phyloP scores from a whole-genome alignment of 2,797 vertebrate genomes.

The Clarias pachynema region DNA sequence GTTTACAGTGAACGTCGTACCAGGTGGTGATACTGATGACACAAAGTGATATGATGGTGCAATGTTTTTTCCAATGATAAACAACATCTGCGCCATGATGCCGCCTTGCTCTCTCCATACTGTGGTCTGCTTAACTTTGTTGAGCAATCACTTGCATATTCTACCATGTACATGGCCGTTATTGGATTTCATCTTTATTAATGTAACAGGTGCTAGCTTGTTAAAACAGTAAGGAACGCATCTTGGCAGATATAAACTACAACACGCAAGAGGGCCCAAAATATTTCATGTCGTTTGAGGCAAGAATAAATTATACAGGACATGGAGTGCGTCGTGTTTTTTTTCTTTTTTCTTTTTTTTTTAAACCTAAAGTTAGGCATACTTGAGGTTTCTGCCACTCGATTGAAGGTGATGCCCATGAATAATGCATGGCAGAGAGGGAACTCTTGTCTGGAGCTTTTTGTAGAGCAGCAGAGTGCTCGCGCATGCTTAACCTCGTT shows the following conservation, averaged over 20 bases:
- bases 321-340: slow-evolving; percentile 45
- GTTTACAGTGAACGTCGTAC: slow-evolving; percentile 63
- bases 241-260: slow-evolving; percentile 61
- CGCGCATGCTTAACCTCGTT: slow-evolving; percentile 75
- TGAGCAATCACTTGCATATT: slow-evolving; percentile 62
- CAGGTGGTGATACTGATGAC: slow-evolving; percentile 56
- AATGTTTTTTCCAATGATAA: slow-evolving; percentile 54
- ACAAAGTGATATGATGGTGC: slow-evolving; percentile 48
- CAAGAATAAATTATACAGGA: slow-evolving; percentile 62
- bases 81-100: slow-evolving; percentile 63
- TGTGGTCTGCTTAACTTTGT: slow-evolving; percentile 48
- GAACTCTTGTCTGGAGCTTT: slow-evolving; percentile 95
- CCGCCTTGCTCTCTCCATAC: slow-evolving; percentile 26
- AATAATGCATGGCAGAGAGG: slow-evolving; percentile 97
- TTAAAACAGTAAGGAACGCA: slow-evolving; percentile 71
- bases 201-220: slow-evolving; percentile 80
- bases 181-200: slow-evolving; percentile 70
- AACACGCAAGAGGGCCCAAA: slow-evolving; percentile 54
- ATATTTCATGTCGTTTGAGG: slow-evolving; percentile 61
- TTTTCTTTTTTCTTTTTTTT: no score
- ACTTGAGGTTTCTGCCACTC: slow-evolving; percentile 91
- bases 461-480: slow-evolving; percentile 84
- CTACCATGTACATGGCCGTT: slow-evolving; percentile 54
- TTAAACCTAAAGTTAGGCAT: slow-evolving; percentile 85
- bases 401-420: slow-evolving; percentile 87